A percentile compares a stretch with the other conserved stretches of the same genome.
These are phyloP conservation scores for Morpho deidamia DNA, from an alignment of 2,888 invertebrate genomes.

Conservation along the genomic window DNA sequence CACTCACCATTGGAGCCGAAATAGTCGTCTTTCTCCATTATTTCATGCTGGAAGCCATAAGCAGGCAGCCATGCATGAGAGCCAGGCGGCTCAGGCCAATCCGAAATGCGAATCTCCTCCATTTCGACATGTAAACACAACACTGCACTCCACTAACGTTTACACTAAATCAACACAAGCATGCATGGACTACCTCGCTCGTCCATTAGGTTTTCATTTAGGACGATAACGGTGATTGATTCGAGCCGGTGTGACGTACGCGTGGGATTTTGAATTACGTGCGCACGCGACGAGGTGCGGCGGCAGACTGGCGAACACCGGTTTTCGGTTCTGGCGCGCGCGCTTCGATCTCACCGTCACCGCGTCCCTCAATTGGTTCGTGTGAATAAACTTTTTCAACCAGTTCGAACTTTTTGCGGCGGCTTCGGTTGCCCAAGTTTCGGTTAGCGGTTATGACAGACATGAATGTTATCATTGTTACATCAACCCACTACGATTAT, in stretches of 20 bases:
- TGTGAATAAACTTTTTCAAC: constrained; percentile 33
- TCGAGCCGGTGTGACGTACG: constrained; percentile 36
- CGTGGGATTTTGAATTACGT: constrained; percentile 38
- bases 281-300: constrained; percentile 61
- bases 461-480: background rate
- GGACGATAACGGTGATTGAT: constrained; percentile 68
- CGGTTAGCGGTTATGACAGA: background rate
- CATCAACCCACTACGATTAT: background rate
- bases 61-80: constrained; percentile 89
- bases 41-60: constrained; percentile 85
- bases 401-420: constrained; percentile 29
- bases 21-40: constrained; percentile 81
- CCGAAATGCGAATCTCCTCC: constrained; percentile 82
- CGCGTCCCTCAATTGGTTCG: constrained; percentile 20
- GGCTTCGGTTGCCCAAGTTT: constrained; percentile 16
- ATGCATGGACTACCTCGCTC: constrained; percentile 74
- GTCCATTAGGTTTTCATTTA: constrained; percentile 73
- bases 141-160: constrained; percentile 70
- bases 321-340: constrained; percentile 41
- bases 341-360: constrained; percentile 55
- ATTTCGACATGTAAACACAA: constrained; percentile 66
- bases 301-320: constrained; percentile 45
- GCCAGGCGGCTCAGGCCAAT: constrained; percentile 83
- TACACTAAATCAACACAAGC: constrained; percentile 62
- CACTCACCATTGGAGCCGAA: constrained; percentile 81